Evolutionary conservation across 2,113 vertebrate genomes (phyloP), one percentile per base, ranked within the genome.

Genomic region (Pachycephala philippinensis): DNA sequence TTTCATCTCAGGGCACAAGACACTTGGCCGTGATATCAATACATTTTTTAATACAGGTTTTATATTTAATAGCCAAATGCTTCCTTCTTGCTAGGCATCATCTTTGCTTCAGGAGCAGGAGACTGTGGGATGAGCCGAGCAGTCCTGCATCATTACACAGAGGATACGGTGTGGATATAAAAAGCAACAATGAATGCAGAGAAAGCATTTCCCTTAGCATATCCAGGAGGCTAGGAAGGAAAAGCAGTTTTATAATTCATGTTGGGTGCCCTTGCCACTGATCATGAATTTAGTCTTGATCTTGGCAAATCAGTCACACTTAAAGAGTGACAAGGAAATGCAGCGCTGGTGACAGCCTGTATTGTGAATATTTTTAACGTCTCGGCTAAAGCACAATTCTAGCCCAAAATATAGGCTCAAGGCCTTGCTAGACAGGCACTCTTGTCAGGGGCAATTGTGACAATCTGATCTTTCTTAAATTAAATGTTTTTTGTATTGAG

Each of bases 231-330:
- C 87, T 22, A 4, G 59, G 63, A 80, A 77, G 50, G 47, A 91
- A 94, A 96, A 47, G 65, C 79, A 47, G 75, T 57, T 93, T 87
- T 95, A 74, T 94, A 94, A 97, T 96, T 95, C 87, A 90, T 70
- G 54, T 49, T 88, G 92, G 90, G 68, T 88, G 93, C 87, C 84
- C 90, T 96, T 96, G 91, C 78, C 9, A 2, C 89, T 91, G 89
- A 87, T 93, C 15, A 1, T 88, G 92, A 96, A 83, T 95, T 95
- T 94, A 90, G 92, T 74, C 85, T 84, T 74, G 88, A 93, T 95
- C 96, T 81, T n/a, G 42, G 92, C 71, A 84, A 92, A 95, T 96
- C 96, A 93, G 90, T 96, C 95, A 90, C 83, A 84, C 66, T 88
- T 90, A 52, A 54, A 56, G 81, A 95, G 59, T 96, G 95, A 95